Conservation (phyloP, 2,888 invertebrate species). For the Orthosia gracilis region DNA sequence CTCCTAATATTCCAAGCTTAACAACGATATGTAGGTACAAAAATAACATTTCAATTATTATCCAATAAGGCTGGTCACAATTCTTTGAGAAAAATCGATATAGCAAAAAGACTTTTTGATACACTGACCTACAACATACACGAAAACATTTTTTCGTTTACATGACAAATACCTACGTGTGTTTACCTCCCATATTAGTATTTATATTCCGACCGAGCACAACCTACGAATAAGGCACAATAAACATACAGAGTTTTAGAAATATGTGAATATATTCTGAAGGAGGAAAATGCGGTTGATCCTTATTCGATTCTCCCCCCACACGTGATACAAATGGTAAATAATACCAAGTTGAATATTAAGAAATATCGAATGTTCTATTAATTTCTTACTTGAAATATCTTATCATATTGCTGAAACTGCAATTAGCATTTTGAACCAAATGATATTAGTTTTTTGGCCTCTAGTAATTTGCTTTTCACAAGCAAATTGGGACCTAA, state of each 20-base stretch:
- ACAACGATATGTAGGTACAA: too few relatives aligned
- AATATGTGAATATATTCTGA: constrained; percentile 51
- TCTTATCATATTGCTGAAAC: not conserved
- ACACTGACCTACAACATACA: not conserved
- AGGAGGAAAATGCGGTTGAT: constrained; percentile 49
- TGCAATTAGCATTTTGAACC: constrained; percentile 2
- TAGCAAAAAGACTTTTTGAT: not conserved
- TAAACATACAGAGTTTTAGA: constrained; percentile 46
- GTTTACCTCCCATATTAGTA: constrained; percentile 32
- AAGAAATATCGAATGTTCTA: constrained; percentile 12
- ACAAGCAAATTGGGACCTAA: not conserved
- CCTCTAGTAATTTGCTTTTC: not conserved
- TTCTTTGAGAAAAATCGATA: not conserved
- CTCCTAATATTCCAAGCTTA: not conserved
- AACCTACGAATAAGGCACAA: constrained; percentile 39
- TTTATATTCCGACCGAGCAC: constrained; percentile 47
- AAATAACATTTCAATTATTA: too few relatives aligned
- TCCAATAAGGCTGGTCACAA: not conserved
- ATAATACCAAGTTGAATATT: constrained; percentile 41
- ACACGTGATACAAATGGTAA: constrained; percentile 40
- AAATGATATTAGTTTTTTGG: not conserved
- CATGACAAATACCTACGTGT: constrained; percentile 18
- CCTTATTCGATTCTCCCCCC: constrained; percentile 43
- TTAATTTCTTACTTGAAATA: constrained; percentile 26
- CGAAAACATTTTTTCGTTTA: constrained; percentile 11